Conservation (phyloP, 2,888 invertebrate genomes). For the Euplexia lucipara region DNA sequence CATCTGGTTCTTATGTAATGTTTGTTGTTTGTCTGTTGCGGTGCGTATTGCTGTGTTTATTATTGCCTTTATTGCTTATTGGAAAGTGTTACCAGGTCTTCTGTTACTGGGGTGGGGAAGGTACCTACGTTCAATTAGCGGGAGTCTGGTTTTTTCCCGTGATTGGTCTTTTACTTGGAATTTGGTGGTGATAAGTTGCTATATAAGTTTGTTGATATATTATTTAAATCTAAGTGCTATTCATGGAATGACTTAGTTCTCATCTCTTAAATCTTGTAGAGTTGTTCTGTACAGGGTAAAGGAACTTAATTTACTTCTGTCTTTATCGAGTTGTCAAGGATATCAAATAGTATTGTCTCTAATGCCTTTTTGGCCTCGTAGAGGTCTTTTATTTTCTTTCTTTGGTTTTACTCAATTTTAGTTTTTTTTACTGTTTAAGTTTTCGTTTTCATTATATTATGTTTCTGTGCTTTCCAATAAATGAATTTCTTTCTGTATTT, state of each 20-base stretch:
- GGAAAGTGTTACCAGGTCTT: slow-evolving; percentile 1
- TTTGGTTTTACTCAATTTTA: no score
- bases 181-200: neutral
- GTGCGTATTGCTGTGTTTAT: slow-evolving; percentile 32
- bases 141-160: neutral
- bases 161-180: neutral
- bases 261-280: neutral
- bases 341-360: no score
- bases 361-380: no score
- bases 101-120: neutral
- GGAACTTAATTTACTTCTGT: neutral
- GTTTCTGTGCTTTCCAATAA: no score
- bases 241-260: no score
- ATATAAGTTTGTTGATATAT: no score
- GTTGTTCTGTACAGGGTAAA: neutral
- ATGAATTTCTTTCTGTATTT: no score
- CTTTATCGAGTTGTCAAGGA: neutral
- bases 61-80: slow-evolving; percentile 12
- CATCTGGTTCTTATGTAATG: slow-evolving; percentile 55
- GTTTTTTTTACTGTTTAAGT: no score
- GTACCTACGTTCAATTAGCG: neutral
- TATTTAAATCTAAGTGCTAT: no score
- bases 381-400: no score
- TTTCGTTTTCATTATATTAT: no score
- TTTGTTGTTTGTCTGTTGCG: slow-evolving; percentile 51